Percentiles rank a stretch among this genome's conserved stretches.
These are phyloP conservation scores for Tenodera sinensis DNA, from an alignment of 2,888 invertebrate species.

Conservation along the genomic window DNA sequence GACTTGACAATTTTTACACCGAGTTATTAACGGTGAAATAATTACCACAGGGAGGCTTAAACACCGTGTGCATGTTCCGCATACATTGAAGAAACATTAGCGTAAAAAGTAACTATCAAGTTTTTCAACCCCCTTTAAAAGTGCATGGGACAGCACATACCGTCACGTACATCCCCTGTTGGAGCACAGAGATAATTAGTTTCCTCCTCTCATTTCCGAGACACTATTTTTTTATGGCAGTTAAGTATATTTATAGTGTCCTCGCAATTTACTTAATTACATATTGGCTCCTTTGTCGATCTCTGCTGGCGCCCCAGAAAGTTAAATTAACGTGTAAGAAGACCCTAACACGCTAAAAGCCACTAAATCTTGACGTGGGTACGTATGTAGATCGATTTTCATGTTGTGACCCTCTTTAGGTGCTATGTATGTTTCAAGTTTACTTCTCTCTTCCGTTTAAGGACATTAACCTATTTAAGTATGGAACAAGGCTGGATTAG, in stretches of 20 bases:
- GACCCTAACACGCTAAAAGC: neutral
- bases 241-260: neutral
- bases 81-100: too few relatives aligned
- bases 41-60: too few relatives aligned
- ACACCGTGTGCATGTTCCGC: too few relatives aligned
- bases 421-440: neutral
- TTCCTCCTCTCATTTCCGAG: neutral
- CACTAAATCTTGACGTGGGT: neutral
- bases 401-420: neutral
- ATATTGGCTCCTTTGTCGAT: neutral
- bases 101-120: too few relatives aligned
- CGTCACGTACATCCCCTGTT: neutral
- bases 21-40: too few relatives aligned
- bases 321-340: neutral
- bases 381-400: neutral
- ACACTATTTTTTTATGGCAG: neutral
- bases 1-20: too few relatives aligned
- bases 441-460: neutral
- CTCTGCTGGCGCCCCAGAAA: neutral
- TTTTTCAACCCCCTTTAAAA: too few relatives aligned
- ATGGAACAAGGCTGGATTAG: neutral
- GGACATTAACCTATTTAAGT: neutral
- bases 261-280: neutral
- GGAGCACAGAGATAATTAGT: neutral
- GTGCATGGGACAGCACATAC: neutral